Evolutionary conservation across 2,797 vertebrate species (phyloP), one percentile per base, ranked within the genome.

Genomic region (Crocidura indochinensis): DNA sequence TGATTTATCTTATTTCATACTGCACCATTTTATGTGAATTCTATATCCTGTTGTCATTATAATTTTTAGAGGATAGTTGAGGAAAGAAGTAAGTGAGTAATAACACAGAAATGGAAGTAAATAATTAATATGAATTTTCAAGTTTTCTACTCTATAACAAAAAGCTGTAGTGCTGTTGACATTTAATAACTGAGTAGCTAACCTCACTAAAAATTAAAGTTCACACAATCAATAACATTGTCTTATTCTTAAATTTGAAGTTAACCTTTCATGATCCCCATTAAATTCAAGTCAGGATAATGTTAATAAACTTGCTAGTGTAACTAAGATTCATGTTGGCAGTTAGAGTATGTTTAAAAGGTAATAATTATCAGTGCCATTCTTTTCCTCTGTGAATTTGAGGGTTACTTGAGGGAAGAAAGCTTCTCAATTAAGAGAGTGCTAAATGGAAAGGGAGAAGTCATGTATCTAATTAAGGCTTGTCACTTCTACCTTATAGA

Each of bases 131-230:
- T 56, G 29, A 65, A 20, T 94, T 88, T 88, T 26, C 44, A 22
- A 84, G 94, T 74, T 87, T 10, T 69, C 11, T 27, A 85, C 7
- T 4, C 1, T 71, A 60, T 3, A 74, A 20, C 2, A 17, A 94
- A 89, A 65, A 14, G 20, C 1, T 76, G 9, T 88, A 14, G 31
- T 10, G 67, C 80, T 76, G 19, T 77, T n/a, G 11, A 10, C 15
- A 2, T 60, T 2, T 73, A 88, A 74, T 74, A 81, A 19, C 10
- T 44, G 38, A 83, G 2, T 19, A 65, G 72, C 24, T 74, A 14
- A 80, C 31, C 83, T 29, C 86, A 29, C 83, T 65, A 73, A 82
- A 94, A 84, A 60, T 85, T 90, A 93, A 84, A 60, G 77, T 90
- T 38, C 44, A 31, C 86, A 75, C 67, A 56, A 83, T 62, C 24